phyloP scores from a whole-genome alignment of 1,140 invertebrate species.

The Heliconius eleuchia region DNA sequence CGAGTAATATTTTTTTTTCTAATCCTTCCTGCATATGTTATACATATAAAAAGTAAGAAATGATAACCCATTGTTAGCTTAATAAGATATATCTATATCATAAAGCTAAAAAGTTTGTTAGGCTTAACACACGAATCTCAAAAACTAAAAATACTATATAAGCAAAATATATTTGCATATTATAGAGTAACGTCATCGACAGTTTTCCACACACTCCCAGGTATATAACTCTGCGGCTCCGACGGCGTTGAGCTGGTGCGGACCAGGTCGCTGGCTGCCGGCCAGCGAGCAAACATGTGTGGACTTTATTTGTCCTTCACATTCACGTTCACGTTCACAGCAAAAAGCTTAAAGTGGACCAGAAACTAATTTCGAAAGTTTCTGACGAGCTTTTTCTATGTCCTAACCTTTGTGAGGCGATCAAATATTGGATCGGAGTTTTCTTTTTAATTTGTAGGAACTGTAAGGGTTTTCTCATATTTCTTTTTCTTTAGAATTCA shows the following conservation, averaged over 20 bases:
- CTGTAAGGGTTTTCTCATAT: background rate
- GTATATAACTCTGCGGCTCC: constrained; percentile 7
- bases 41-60: too few species aligned
- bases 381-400: constrained; percentile 5
- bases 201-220: background rate
- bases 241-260: background rate
- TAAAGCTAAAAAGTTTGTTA: too few species aligned
- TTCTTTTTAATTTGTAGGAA: background rate
- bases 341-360: constrained; percentile 4
- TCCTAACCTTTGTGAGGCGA: background rate
- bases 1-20: too few species aligned
- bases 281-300: background rate
- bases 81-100: too few species aligned
- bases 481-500: too few species aligned
- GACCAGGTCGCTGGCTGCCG: background rate
- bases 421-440: background rate
- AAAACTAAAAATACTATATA: background rate
- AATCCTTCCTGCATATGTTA: too few species aligned
- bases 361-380: constrained; percentile 14
- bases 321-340: background rate
- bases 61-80: too few species aligned
- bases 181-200: background rate
- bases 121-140: too few species aligned
- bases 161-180: background rate
- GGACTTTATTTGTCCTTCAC: constrained; percentile 13